These are phyloP conservation scores for Esox lucius DNA, from an alignment of 2,797 vertebrate species.

Conservation along the genomic window DNA sequence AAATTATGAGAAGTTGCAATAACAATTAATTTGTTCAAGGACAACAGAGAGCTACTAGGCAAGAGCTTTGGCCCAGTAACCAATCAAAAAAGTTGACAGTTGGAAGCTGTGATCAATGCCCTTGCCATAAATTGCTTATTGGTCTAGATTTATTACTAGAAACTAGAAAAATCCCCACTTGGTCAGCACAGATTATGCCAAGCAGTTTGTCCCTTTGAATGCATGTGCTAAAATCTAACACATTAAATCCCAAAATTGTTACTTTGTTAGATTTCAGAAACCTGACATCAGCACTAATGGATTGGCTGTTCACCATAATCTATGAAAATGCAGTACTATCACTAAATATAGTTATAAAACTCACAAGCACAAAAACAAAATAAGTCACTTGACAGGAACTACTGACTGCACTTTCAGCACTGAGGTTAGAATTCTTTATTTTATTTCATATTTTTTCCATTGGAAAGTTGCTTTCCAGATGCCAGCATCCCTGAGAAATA, in stretches of 20 bases:
- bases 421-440: slow-evolving; percentile 59
- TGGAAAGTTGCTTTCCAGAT: slow-evolving; percentile 75
- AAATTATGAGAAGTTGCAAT: no score
- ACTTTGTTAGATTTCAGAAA: background rate
- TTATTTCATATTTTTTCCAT: slow-evolving; percentile 49
- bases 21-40: no score
- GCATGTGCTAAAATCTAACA: no score
- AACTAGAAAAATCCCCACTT: background rate
- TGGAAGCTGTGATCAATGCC: no score
- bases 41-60: no score
- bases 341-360: background rate
- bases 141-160: background rate
- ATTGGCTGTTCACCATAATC: background rate
- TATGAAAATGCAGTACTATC: background rate
- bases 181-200: background rate
- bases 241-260: background rate
- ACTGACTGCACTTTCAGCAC: slow-evolving; percentile 8
- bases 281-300: background rate
- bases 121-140: no score
- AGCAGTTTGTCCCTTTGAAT: background rate
- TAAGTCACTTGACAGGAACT: slow-evolving; percentile 3
- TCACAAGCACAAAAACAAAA: background rate
- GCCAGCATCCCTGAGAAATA: slow-evolving; percentile 82
- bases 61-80: no score
- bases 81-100: no score